Evolutionary conservation across 2,888 invertebrate species (phyloP), one percentile per base, ranked within the genome.

Genomic region (Lysandra coridon): DNA sequence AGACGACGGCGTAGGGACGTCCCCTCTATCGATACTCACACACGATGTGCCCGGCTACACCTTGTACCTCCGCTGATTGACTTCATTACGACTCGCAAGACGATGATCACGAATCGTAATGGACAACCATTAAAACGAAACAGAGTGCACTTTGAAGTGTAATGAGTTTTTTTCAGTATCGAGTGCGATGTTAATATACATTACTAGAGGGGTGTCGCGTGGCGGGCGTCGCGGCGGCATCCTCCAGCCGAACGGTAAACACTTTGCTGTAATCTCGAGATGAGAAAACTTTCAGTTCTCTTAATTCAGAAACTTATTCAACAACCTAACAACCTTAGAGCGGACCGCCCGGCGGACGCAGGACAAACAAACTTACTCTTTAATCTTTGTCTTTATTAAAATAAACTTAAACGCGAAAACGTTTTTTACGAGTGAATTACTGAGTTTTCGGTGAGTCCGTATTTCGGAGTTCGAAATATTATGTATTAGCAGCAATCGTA

Each of bases 301-400:
- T 95, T 95, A 95, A 95, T 95, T 95, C 95, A 94, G 93, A 95
- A 95, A 95, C 94, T 95, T 95, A 94, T 94, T 94, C 94, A 94
- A 94, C 92, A 94, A 92, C 93, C 93, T 94, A 94, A 94, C 94
- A 93, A 94, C 93, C 94, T 94, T 94, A 94, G 90, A 92, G 91
- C 88, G 92, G 92, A 90, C 93, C 92, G 92, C 85, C 84, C 86
- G 85, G 82, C 86, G 83, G 93, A 92, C 92, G 88, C 88, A 90
- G 91, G 87, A 90, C 93, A 92, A 93, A 94, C 93, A 94, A 94
- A 92, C 91, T 90, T 90, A 89, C 88, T 89, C 89, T 90, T 92
- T 92, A 91, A 91, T 92, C 90, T 91, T 88, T 87, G 89, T 87
- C 86, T 90, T 90, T 85, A 85, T 85, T 85, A 84, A 83, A 84